Evolutionary conservation across 2,888 invertebrate genomes (phyloP), one percentile per base, ranked within the genome.

Genomic region (Mechanitis mazaeus): DNA sequence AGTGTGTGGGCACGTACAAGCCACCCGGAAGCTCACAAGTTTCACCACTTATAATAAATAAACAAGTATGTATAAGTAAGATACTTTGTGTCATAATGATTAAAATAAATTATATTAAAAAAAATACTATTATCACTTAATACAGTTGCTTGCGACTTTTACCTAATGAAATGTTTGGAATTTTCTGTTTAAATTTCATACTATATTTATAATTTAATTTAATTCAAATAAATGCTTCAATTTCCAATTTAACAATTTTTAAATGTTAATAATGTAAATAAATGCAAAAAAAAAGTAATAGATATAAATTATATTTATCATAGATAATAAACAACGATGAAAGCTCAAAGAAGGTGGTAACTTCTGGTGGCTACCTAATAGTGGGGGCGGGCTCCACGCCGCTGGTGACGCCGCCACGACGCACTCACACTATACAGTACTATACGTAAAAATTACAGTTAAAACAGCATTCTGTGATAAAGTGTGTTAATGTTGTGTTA

Each of bases 311-410:
- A 35, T 38, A 38, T 38, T 42, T 53, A 53, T 47, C 67, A 1
- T 76, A 88, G 88, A 61, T 83, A 60, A 68, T 83, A 64, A 81
- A 65, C 69, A 83, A 71, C 63, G 87, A 87, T 58, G 80, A 79
- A 3, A 67, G 59, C 35, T 33, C 75, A 1, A 87, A 88, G 74
- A 87, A 87, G 68, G 81, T 87, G 64, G 80, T 86, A 59, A 83
- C 89, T 1, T 83, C 89, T 0, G 89, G 89, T 56, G 89, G 89
- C 1, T 89, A 87, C 71, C 76, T 89, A 64, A 87, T 89, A 46
- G 87, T 89, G 38, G 88, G 88, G 42, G 68, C 65, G 4, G 67
- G 59, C 4, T 61, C 61, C 67, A 54, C 78, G 12, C 64, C 80
- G 55, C 59, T 66, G 0, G 73, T 79, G 2, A 71, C 79, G 20